phyloP scores from a whole-genome alignment of 2,797 vertebrate genomes.

The Arnoldichthys spilopterus region DNA sequence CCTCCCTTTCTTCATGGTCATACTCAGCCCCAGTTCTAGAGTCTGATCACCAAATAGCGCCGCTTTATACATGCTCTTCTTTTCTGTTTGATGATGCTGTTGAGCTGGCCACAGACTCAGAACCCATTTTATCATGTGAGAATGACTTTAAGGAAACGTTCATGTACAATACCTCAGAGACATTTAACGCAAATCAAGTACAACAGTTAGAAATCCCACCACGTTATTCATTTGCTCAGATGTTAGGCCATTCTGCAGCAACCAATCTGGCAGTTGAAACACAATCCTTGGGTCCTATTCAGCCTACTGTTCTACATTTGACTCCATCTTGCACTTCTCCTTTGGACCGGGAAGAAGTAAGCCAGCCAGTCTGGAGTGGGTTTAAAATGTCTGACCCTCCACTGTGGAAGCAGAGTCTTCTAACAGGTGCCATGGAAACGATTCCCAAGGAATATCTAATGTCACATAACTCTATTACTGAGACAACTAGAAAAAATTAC shows the following conservation, averaged over 20 bases:
- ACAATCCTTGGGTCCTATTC: conserved; percentile 5
- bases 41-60: conserved; percentile 70
- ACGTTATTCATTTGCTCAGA: not conserved
- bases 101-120: conserved; percentile 52
- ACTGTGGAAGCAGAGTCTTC: conserved; percentile 11
- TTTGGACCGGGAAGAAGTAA: conserved; percentile 1
- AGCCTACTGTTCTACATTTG: not conserved
- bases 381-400: conserved; percentile 30
- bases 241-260: not conserved
- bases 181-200: not conserved
- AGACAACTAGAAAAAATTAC: conserved; percentile 56
- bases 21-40: conserved; percentile 51
- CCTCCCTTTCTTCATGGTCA: conserved; percentile 67
- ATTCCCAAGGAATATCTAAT: conserved; percentile 54
- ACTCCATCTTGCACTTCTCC: conserved; percentile 9
- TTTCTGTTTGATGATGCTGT: conserved; percentile 61
- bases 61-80: conserved; percentile 74
- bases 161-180: conserved; percentile 5
- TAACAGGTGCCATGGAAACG: conserved; percentile 21
- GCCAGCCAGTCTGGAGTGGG: conserved; percentile 9
- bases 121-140: conserved; percentile 48
- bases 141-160: conserved; percentile 40
- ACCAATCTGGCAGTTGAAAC: conserved; percentile 11
- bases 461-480: conserved; percentile 63
- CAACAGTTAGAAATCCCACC: not conserved